Base-by-base conservation (phyloP, 2,888 invertebrate species). In the Cryptophagus acutangulus region DNA sequence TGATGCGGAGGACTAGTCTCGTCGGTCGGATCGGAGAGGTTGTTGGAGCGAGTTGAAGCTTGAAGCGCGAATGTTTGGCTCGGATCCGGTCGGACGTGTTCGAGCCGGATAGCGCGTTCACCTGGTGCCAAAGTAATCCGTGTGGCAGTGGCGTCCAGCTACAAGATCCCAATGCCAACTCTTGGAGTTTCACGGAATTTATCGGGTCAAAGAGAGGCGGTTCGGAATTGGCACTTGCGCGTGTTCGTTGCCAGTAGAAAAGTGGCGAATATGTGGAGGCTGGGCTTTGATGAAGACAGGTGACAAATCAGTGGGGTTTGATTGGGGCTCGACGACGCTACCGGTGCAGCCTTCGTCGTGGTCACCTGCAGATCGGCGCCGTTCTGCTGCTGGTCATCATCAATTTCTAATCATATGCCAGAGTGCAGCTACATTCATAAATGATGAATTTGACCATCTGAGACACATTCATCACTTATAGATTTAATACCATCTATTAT, bases 251-350 rank as follows among this genome's bases (percentile, higher is more conserved):
- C 66, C 63, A 63, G 63, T 62, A 63, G 61, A 60, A 65, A 55
- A 51, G n/a, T n/a, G n/a, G n/a, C 46, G 56, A 52, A 49, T 57
- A 58, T 57, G 52, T 57, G 65, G 58, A 65, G 69, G 67, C 57
- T 51, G 66, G 66, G 59, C 66, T 50, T 57, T 51, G 54, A 43
- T 54, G 49, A 57, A 56, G 62, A 64, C 66, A 67, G 67, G 69
- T 67, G 69, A 67, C 66, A 66, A 64, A 63, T 66, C 65, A 61
- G 58, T 53, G 54, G 54, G 42, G 52, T 55, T 50, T 56, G 59
- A 67, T 67, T 67, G 67, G 67, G 45, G 54, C 57, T 49, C 46
- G 53, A 52, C 44, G 50, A 53, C 58, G 63, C 60, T 62, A 58
- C 52, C 55, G 55, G 58, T 46, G 50, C 56, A 40, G 57, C 57